These are phyloP conservation scores for Bagarius yarrelli DNA, from an alignment of 2,113 vertebrate genomes.

Conservation along the genomic window DNA sequence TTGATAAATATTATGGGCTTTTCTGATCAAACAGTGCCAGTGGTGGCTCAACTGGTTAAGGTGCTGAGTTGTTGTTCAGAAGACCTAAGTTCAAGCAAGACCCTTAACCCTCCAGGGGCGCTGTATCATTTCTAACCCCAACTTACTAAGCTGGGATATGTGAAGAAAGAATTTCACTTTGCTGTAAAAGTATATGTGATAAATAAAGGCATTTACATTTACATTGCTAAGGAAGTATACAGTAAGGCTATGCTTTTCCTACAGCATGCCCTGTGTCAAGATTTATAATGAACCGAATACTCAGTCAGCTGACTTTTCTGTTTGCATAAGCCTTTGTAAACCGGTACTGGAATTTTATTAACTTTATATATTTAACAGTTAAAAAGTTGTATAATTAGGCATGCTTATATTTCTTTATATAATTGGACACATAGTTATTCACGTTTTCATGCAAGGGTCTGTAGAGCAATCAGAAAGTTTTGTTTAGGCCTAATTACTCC, in stretches of 20 bases:
- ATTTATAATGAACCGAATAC: conserved; percentile 37
- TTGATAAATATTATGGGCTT: neutral
- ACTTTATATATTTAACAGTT: too few relatives aligned
- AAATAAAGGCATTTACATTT: too few relatives aligned
- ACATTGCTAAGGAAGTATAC: neutral
- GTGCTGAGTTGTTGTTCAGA: too few relatives aligned
- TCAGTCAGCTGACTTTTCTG: neutral
- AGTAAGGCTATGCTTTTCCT: conserved; percentile 43
- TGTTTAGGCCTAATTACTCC: conserved; percentile 11
- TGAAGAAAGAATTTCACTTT: too few relatives aligned
- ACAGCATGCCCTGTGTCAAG: conserved; percentile 51
- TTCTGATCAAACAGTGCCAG: conserved; percentile 15
- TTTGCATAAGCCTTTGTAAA: too few relatives aligned
- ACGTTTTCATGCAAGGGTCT: neutral
- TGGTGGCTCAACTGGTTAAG: too few relatives aligned
- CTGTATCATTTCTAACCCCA: too few relatives aligned
- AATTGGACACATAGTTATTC: neutral
- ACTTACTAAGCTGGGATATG: too few relatives aligned
- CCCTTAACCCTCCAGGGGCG: too few relatives aligned
- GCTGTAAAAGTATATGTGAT: too few relatives aligned
- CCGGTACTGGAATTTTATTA: too few relatives aligned
- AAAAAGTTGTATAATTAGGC: neutral
- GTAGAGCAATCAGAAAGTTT: neutral
- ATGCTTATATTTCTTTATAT: neutral
- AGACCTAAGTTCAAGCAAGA: too few relatives aligned